Conservation (phyloP, 2,797 vertebrate species). For the Acanthis flammea region DNA sequence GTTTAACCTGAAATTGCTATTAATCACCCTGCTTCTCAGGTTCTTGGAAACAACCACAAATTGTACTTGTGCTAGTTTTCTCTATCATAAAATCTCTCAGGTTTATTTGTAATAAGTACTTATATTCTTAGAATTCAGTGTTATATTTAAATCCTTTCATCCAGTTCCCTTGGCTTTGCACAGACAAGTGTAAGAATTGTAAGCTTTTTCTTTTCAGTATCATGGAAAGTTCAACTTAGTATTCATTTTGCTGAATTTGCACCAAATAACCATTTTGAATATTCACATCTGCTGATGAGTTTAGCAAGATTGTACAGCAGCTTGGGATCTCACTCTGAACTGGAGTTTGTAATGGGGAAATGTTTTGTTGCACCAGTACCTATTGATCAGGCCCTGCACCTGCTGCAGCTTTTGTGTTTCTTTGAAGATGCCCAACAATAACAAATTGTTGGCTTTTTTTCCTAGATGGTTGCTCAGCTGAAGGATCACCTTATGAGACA, state of each 20-base stretch:
- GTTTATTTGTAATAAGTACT: not conserved
- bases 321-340: not conserved
- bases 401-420: not conserved
- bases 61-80: not conserved
- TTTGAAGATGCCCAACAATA: not conserved
- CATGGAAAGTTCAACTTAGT: not conserved
- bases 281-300: not conserved
- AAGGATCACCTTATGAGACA: constrained; percentile 89
- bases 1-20: constrained; percentile 13
- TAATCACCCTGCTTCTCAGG: not conserved
- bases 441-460: not conserved
- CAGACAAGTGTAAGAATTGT: not conserved
- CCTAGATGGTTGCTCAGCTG: constrained; percentile 89
- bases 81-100: not conserved
- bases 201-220: not conserved
- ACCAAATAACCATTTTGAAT: not conserved
- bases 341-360: not conserved
- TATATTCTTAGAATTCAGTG: not conserved
- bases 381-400: not conserved
- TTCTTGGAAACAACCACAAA: not conserved
- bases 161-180: not conserved
- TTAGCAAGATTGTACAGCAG: not conserved
- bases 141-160: not conserved
- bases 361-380: rapidly evolving
- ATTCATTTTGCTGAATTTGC: not conserved